Evolutionary conservation across 2,113 vertebrate species (phyloP).

Genomic region (Mormyrus iriodes): DNA sequence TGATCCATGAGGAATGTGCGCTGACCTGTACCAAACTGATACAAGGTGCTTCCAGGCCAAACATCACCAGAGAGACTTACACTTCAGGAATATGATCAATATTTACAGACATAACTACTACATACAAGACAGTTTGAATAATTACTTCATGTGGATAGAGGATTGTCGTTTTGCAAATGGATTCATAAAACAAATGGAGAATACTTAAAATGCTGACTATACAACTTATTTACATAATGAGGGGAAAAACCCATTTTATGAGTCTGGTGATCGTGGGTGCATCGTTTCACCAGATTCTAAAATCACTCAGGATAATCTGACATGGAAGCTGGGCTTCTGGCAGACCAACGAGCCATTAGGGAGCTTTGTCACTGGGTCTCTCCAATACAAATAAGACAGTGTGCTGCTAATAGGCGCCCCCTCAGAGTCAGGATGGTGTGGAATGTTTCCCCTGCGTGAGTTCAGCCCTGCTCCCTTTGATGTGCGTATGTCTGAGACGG

Average conservation of each 20-base stretch:
- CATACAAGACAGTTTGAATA: background rate
- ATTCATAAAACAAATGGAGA: background rate
- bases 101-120: background rate
- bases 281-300: background rate
- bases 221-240: background rate
- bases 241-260: background rate
- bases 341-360: background rate
- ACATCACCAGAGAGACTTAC: background rate
- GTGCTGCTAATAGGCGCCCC: conserved; percentile 30
- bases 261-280: background rate
- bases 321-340: background rate
- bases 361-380: conserved; percentile 23
- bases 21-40: background rate
- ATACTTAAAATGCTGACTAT: background rate
- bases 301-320: background rate
- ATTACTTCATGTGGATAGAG: background rate
- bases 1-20: background rate
- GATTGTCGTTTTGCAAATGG: background rate
- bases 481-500: conserved; percentile 15
- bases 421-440: conserved; percentile 30
- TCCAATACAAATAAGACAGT: conserved; percentile 35
- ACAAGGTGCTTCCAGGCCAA: background rate
- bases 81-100: background rate
- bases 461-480: conserved; percentile 27
- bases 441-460: conserved; percentile 31